Conservation (phyloP, 2,888 invertebrate species). For the Brachyptera putata region DNA sequence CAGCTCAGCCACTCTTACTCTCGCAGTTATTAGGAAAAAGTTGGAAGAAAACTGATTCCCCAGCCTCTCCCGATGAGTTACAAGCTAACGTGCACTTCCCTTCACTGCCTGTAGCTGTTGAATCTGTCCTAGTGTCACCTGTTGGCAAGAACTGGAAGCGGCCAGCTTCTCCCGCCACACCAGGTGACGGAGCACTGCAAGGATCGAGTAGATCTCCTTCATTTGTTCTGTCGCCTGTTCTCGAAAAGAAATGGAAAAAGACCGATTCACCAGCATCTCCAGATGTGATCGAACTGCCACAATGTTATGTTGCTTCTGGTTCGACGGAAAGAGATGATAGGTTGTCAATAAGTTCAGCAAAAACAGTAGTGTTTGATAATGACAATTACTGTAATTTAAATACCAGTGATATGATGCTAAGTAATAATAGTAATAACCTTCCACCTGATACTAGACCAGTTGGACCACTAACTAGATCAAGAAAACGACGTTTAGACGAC, state of each 20-base stretch:
- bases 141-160: conserved; percentile 13
- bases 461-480: conserved; percentile 34
- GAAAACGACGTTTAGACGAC: conserved; percentile 32
- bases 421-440: neutral
- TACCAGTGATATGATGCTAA: neutral
- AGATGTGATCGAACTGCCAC: neutral
- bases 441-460: neutral
- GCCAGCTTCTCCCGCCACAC: neutral
- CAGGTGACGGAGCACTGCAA: neutral
- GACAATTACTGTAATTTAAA: neutral
- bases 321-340: conserved; percentile 3
- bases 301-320: neutral
- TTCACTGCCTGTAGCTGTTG: neutral
- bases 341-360: conserved; percentile 7
- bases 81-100: too few species aligned
- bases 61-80: conserved; percentile 5
- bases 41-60: conserved; percentile 14
- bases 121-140: conserved; percentile 1
- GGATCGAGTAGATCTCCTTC: neutral
- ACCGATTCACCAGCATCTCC: conserved; percentile 8
- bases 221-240: conserved; percentile 2
- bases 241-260: conserved; percentile 19
- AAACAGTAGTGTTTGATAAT: conserved; percentile 12
- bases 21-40: conserved; percentile 14
- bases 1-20: neutral